Evolutionary conservation across 2,113 vertebrate species (phyloP), one percentile per base, ranked within the genome.

Genomic region (Oplegnathus fasciatus): DNA sequence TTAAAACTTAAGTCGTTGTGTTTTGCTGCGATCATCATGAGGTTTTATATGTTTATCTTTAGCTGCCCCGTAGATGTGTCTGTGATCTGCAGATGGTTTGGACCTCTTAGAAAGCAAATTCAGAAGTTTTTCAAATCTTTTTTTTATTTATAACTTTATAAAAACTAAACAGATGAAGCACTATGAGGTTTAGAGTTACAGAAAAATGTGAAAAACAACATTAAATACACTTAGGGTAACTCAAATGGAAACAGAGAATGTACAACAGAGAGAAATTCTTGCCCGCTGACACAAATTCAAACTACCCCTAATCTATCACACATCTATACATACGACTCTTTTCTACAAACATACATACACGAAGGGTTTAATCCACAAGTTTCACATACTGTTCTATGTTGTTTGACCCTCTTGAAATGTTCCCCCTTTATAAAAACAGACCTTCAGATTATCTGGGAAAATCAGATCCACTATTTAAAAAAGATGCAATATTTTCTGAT

Each of bases 201-300:
- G 83, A 80, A 78, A 91, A 89, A 34, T 75, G 52, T 86, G 77
- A 67, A 88, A 90, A 88, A 91, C 76, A 83, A 92, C 80, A 91
- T 91, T 93, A 94, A 94, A 95, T 94, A 94, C 84, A 86, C 46
- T 75, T 46, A 30, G 52, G 66, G 57, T 70, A 68, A 82, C 18
- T 74, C 60, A 80, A 86, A 71, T 74, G 40, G 48, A 92, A 89
- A 87, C 70, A 69, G 66, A 84, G 74, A 95, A 94, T 92, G 88
- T 93, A 94, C 91, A 94, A 93, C 73, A 87, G 65, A 79, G 44
- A 79, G 50, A 80, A 85, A 75, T 68, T 78, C 37, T 87, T 92
- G 32, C 79, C 89, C 40, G 6, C 75, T 78, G 75, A 84, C 78
- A 80, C 22, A 81, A 76, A 80, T 79, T 85, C 24, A 78, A 71